A percentile compares a stretch with the other conserved stretches of the same genome.
Evolutionary conservation across 2,113 vertebrate species (phyloP).

Genomic region (Vimba vimba): DNA sequence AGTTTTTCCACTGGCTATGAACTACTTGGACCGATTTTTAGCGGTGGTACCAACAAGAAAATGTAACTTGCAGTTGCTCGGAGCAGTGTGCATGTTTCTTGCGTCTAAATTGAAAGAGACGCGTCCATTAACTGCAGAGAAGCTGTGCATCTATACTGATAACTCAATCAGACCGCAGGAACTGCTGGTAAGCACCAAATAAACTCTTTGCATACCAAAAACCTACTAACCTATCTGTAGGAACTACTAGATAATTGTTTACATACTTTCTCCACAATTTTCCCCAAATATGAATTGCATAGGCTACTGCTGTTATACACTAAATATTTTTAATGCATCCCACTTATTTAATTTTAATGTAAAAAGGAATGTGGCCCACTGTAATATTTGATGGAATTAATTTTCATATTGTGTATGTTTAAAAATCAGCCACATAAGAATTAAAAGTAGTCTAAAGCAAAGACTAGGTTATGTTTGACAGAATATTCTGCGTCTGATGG

Average conservation of each 20-base stretch:
- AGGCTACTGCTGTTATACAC: background rate
- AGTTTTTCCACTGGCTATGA: constrained; percentile 97
- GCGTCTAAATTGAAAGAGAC: constrained; percentile 97
- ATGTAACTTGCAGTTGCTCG: constrained; percentile 93
- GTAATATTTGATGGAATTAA: background rate
- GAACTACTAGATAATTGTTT: background rate
- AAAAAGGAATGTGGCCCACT: no score
- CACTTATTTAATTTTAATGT: background rate
- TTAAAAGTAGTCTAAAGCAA: background rate
- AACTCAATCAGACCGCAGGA: constrained; percentile 95
- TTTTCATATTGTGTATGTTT: constrained; percentile 7
- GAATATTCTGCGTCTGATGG: constrained; percentile 37
- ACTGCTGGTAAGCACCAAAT: constrained; percentile 89
- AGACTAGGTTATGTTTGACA: background rate
- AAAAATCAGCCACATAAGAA: background rate
- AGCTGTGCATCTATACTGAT: constrained; percentile 96
- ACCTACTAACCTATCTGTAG: background rate
- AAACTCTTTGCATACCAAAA: background rate
- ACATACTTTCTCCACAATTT: background rate
- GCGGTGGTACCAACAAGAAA: constrained; percentile 92
- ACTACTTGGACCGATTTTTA: constrained; percentile 97
- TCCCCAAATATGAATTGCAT: background rate
- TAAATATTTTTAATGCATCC: background rate
- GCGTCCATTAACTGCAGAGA: constrained; percentile 93
- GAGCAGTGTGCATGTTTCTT: constrained; percentile 96